These are phyloP conservation scores for Mirza zaza DNA, from an alignment of 2,113 vertebrate species.

Conservation along the genomic window DNA sequence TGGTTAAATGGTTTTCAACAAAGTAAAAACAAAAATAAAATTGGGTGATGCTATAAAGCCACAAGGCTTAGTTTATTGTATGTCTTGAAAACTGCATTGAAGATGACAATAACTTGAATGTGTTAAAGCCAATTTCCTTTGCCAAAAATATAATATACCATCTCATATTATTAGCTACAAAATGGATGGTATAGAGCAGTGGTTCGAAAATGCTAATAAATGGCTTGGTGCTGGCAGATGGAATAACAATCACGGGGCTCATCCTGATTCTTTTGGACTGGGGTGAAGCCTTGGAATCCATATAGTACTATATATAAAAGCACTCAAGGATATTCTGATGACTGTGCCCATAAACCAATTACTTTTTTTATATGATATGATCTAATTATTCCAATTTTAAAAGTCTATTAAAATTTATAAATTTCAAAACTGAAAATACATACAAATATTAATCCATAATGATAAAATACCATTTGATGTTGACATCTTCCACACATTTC, in stretches of 20 bases:
- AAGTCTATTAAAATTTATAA: background rate
- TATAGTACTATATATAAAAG: background rate
- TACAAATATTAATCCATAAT: background rate
- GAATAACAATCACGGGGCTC: background rate
- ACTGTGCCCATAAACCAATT: background rate
- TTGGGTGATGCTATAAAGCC: background rate
- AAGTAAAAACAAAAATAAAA: constrained; percentile 10
- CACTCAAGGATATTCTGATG: background rate
- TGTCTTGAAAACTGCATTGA: background rate
- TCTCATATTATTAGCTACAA: background rate
- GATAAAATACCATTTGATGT: background rate
- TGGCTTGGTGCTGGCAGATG: background rate
- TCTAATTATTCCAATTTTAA: background rate
- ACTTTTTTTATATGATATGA: background rate
- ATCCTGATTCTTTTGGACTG: background rate
- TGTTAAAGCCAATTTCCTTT: background rate
- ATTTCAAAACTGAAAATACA: background rate
- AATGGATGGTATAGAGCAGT: background rate
- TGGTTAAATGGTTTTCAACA: background rate
- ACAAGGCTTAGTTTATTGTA: background rate
- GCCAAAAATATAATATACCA: background rate
- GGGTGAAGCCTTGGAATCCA: background rate
- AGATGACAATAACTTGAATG: background rate
- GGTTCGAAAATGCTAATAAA: background rate
- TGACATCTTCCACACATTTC: background rate